Conservation (phyloP, 2,113 vertebrate genomes). For the Chascanopsetta lugubris region DNA sequence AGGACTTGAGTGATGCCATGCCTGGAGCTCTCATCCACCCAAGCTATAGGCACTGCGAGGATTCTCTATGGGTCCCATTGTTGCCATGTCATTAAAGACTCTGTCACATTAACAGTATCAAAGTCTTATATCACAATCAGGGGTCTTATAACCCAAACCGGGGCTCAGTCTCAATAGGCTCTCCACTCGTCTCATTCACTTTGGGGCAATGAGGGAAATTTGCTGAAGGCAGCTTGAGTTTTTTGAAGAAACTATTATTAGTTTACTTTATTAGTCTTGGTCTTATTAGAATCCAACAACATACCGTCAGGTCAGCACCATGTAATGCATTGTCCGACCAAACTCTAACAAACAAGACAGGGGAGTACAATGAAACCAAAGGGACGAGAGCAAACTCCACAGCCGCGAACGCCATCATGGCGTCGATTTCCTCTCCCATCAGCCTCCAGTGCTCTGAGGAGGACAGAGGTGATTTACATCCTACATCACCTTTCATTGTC, state of each 20-base stretch:
- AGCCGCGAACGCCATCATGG: slow-evolving; percentile 2
- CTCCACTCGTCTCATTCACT: neutral
- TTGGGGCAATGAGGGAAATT: too few species aligned
- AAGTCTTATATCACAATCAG: too few species aligned
- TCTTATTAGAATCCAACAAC: neutral
- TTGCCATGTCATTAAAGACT: too few species aligned
- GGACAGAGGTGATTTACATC: slow-evolving; percentile 74
- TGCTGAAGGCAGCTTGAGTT: too few species aligned
- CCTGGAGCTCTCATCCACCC: too few species aligned
- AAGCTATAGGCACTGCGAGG: too few species aligned
- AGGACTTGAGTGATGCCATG: neutral
- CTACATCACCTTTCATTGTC: slow-evolving; percentile 73
- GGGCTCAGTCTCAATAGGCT: too few species aligned
- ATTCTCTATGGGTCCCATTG: too few species aligned
- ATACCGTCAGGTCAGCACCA: neutral
- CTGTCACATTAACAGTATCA: too few species aligned
- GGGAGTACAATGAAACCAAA: slow-evolving; percentile 4
- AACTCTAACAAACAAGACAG: neutral
- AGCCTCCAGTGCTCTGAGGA: slow-evolving; percentile 46
- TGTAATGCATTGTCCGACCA: neutral
- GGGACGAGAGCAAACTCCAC: slow-evolving; percentile 24
- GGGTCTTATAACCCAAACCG: too few species aligned
- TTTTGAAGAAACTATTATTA: neutral
- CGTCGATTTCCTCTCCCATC: slow-evolving; percentile 64
- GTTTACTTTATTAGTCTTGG: neutral